Evolutionary conservation across 2,113 vertebrate species (phyloP), one percentile per base, ranked within the genome.

Genomic region (Crotalus tigris): DNA sequence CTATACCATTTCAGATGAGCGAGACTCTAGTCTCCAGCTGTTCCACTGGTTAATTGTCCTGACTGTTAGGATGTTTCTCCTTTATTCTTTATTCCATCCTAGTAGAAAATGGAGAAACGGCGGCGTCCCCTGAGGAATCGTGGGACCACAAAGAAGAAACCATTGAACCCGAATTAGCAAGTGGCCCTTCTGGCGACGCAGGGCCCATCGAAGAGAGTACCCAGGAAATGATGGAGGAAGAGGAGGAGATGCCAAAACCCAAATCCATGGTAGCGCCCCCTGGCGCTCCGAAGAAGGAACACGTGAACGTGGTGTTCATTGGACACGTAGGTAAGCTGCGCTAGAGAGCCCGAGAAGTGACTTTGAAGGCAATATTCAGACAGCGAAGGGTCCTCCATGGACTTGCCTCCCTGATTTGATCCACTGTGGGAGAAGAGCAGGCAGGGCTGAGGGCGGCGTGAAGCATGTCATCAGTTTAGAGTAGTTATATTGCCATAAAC

Each of bases 291-390:
- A 99, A 99, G 94, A 99, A 99, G 94, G 99, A 99, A 90, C 99
- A 99, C 0, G 99, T 99, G 92, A 99, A 99, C 54, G 99, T 99
- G 89, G 99, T 99, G 55, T 99, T 99, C 97, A 99, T 99, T 64
- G 99, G 99, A 75, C 99, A 99, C 0, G 99, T 99, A 87, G 99
- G 99, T 99, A 94, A 96, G 99, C 98, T 89, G 15, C 2, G 4
- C 44, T 19, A 21, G 33, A 9, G 2, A 81, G 6, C 33, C 33
- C 0, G 13, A 19, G 75, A 81, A 17, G 39, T 9, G 33, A 8
- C 33, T 81, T 81, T 3, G 33, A 1, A 81, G 75, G 33, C 75
- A 44, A 3, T 39, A 81, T 44, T 81, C 75, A 39, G 69, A 19
- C 69, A 21, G 39, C 2, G 75, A 9, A 33, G 4, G 13, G 69